A percentile compares a stretch with the other conserved stretches of the same genome.
Evolutionary conservation across 1,140 invertebrate species (phyloP).

Genomic region (Nomia melanderi): DNA sequence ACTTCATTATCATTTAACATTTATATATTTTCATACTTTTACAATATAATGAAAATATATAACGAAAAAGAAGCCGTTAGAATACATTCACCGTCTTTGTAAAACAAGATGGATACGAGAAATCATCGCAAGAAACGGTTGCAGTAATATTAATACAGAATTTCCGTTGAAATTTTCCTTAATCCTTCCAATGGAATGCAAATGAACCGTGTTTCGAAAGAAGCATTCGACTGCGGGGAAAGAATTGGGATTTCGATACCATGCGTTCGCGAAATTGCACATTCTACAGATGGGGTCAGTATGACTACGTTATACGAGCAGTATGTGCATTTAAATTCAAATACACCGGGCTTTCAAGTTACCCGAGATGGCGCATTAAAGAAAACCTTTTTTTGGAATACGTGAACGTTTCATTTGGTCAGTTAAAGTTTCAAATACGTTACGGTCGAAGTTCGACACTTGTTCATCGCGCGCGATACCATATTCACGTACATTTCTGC

Average conservation of each 20-base stretch:
- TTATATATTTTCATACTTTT: too few species aligned
- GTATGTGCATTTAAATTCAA: slow-evolving; percentile 2
- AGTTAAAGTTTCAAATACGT: background rate
- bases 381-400: background rate
- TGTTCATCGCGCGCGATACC: background rate
- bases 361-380: background rate
- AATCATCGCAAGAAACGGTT: too few species aligned
- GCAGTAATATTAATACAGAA: too few species aligned
- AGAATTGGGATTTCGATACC: background rate
- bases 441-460: background rate
- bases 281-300: background rate
- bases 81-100: too few species aligned
- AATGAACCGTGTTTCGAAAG: too few species aligned
- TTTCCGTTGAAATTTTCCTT: too few species aligned
- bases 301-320: background rate
- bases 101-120: too few species aligned
- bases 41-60: too few species aligned
- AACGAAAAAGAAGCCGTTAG: too few species aligned
- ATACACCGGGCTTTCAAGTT: background rate
- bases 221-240: background rate
- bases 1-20: too few species aligned
- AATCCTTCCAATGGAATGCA: too few species aligned
- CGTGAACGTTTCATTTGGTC: background rate
- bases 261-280: background rate
- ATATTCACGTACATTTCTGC: background rate